Base-by-base conservation (phyloP, 2,113 vertebrate species). In the Miniopterus natalensis region DNA sequence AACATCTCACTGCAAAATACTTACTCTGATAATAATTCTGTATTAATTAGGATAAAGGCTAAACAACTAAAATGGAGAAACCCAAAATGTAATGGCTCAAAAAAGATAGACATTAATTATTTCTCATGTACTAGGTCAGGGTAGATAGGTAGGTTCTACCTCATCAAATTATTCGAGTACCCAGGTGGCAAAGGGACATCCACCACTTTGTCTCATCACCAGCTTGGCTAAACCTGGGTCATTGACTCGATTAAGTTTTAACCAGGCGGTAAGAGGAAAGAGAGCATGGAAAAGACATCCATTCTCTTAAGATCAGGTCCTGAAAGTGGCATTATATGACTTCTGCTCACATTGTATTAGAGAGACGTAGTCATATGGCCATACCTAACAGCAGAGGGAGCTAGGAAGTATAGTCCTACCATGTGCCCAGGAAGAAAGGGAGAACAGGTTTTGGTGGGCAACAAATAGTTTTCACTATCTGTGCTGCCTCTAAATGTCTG, bases 1-100 rank as follows among this genome's bases (percentile, higher is more conserved):
- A 79, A 8, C 25, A 57, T 95, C 53, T 49, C 15, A 65, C 85
- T 87, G n/a, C 11, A 80, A 75, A 12, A 89, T 88, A 84, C 4
- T 87, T 74, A 68, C 31, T 73, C 45, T 90, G 13, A 75, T 89
- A 83, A 2, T 91, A 85, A 75, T 53, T 71, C 47, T 81, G 3
- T 85, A 42, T 89, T 88, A 87, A 66, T 94, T 86, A 84, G 49
- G 59, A 51, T 92, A 71, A 81, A 89, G 12, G 15, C 51, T 81
- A 85, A 81, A 66, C 13, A 51, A 59, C 66, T 90, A 70, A 85
- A 94, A 68, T 57, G 65, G 55, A 49, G 65, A 81, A 17, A 70
- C 42, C 57, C 23, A 77, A 90, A 90, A 90, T 90, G 10, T 65
- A 73, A 31, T 83, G 15, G 18, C n/a, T 91, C 13, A 79, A 51